A percentile compares a stretch with the other conserved stretches of the same genome.
Conservation (phyloP, 2,888 invertebrate species). For the Microctonus hyperodae region DNA sequence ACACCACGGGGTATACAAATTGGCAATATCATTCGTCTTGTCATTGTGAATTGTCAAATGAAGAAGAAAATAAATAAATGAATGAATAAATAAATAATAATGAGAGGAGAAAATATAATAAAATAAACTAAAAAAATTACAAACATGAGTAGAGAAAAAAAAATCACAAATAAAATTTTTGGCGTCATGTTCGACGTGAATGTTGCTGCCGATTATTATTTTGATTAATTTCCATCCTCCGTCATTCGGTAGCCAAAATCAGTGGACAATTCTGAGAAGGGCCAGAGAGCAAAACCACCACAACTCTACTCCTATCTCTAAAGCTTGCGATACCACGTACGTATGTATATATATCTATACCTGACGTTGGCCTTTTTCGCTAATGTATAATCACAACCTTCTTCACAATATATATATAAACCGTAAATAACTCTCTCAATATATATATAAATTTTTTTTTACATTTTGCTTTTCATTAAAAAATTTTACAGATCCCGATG, state of each 20-base stretch:
- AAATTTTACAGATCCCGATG: not conserved
- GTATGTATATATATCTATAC: not conserved
- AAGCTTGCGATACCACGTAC: not conserved
- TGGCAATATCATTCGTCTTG: not conserved
- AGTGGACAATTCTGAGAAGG: conserved; percentile 13
- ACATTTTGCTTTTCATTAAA: too few relatives aligned
- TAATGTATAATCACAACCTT: not conserved
- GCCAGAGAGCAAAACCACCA: not conserved
- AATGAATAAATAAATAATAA: not conserved
- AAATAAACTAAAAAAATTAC: not conserved
- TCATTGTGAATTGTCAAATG: not conserved
- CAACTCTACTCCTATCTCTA: not conserved
- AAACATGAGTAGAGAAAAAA: too few relatives aligned
- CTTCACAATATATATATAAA: not conserved
- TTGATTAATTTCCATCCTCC: conserved; percentile 53
- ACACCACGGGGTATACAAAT: conserved; percentile 31
- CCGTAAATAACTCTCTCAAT: not conserved
- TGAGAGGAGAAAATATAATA: not conserved
- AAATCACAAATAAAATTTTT: not conserved
- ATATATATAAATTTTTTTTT: not conserved
- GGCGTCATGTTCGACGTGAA: not conserved
- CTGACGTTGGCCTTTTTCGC: not conserved
- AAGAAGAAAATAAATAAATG: not conserved
- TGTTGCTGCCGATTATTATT: conserved; percentile 49
- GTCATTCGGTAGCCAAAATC: conserved; percentile 53